Percentiles rank a stretch among this genome's conserved stretches.
phyloP scores from a whole-genome alignment of 2,797 vertebrate species.

The Arrhamphus sclerolepis region DNA sequence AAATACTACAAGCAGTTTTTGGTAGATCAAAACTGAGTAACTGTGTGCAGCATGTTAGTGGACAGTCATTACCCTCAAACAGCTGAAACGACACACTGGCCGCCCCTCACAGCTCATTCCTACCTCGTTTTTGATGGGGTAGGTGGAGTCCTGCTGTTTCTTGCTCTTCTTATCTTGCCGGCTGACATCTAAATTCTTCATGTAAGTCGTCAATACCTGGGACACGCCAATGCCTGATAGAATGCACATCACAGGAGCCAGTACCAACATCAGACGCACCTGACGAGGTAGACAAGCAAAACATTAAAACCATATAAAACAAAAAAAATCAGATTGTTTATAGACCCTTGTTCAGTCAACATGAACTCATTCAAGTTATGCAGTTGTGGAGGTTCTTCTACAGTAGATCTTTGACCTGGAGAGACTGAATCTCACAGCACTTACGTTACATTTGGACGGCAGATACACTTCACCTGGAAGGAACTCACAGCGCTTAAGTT shows the following conservation, averaged over 20 bases:
- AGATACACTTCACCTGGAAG: no score
- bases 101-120: neutral
- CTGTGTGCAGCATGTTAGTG: neutral
- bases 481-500: no score
- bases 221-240: slow-evolving; percentile 97
- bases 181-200: slow-evolving; percentile 98
- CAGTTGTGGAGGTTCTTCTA: no score
- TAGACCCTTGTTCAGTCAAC: neutral
- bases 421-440: no score
- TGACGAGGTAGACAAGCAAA: slow-evolving; percentile 45
- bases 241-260: slow-evolving; percentile 99
- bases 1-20: no score
- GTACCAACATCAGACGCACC: slow-evolving; percentile 97
- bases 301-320: neutral
- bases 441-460: no score
- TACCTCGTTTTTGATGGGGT: slow-evolving; percentile 98
- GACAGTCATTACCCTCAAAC: neutral
- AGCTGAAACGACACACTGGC: neutral
- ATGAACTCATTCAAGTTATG: no score
- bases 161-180: slow-evolving; percentile 94
- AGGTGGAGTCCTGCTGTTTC: slow-evolving; percentile 96
- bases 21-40: no score
- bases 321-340: neutral
- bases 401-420: no score
- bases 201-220: slow-evolving; percentile 96